These are phyloP conservation scores for Chaenodraco wilsoni DNA, from an alignment of 2,797 vertebrate species.

Conservation along the genomic window DNA sequence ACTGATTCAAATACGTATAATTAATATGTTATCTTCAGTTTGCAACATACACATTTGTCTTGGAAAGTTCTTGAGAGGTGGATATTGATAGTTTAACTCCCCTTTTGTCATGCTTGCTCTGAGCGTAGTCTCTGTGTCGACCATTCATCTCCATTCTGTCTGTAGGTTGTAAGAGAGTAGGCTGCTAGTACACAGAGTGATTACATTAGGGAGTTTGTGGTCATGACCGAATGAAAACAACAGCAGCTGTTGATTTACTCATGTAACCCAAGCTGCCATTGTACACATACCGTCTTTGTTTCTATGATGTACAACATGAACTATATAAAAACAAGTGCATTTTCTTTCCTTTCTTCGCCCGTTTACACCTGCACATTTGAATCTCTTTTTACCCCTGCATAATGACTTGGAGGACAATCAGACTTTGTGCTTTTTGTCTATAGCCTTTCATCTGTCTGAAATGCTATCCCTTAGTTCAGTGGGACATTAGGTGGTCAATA, in stretches of 20 bases:
- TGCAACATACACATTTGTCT: too few relatives aligned
- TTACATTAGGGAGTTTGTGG: constrained; percentile 40
- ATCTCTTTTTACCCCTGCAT: constrained; percentile 39
- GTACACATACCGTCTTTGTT: constrained; percentile 25
- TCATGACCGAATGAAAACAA: constrained; percentile 45
- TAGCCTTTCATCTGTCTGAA: constrained; percentile 49
- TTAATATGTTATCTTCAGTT: neutral
- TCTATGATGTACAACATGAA: constrained; percentile 27
- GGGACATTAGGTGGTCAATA: constrained; percentile 49
- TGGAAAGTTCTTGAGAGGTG: too few relatives aligned
- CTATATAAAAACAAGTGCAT: neutral
- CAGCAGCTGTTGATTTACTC: constrained; percentile 47
- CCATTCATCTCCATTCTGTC: constrained; percentile 34
- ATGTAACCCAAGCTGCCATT: constrained; percentile 11
- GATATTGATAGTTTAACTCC: neutral
- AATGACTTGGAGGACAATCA: constrained; percentile 22
- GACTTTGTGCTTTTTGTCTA: constrained; percentile 19
- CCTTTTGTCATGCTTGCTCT: neutral
- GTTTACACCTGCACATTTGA: constrained; percentile 5
- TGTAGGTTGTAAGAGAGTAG: constrained; percentile 7
- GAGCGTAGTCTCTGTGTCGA: neutral
- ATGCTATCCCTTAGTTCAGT: constrained; percentile 15
- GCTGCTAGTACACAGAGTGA: constrained; percentile 17
- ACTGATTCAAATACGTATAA: constrained; percentile 38
- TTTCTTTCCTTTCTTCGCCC: constrained; percentile 3